A percentile compares a stretch with the other conserved stretches of the same genome.
Conservation (phyloP, 2,113 vertebrate species). For the Clarias gariepinus region DNA sequence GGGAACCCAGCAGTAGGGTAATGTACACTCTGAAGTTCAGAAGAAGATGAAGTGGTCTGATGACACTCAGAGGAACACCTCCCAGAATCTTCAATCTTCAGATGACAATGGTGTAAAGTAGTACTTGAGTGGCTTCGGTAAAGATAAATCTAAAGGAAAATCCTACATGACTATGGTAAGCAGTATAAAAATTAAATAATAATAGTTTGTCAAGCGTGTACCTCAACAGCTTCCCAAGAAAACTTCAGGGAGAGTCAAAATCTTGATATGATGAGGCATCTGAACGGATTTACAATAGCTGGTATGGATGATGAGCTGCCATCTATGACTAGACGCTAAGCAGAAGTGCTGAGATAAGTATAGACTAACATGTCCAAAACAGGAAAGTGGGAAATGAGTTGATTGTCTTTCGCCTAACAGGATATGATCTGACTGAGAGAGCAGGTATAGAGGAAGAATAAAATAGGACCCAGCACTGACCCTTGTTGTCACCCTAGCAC, state of each 20-base stretch:
- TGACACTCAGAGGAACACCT: background rate
- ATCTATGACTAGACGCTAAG: background rate
- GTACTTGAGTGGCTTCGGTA: background rate
- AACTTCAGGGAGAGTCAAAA: background rate
- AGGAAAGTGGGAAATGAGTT: background rate
- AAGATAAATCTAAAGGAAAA: background rate
- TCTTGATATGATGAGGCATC: background rate
- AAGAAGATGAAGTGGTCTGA: background rate
- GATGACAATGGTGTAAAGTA: background rate
- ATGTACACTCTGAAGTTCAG: background rate
- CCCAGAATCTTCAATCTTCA: background rate
- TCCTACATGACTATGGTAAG: background rate
- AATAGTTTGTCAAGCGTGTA: background rate
- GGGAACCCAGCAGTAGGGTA: background rate
- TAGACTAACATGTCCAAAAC: background rate
- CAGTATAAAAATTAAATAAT: background rate
- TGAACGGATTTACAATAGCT: background rate
- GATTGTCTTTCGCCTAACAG: background rate
- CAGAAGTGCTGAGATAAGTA: background rate
- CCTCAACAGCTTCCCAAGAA: background rate
- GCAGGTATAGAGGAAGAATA: background rate
- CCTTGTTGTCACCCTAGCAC: background rate
- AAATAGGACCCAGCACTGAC: background rate
- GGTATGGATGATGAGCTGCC: background rate
- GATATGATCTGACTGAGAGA: background rate